These are phyloP conservation scores for Empis stercorea DNA, from an alignment of 2,888 invertebrate species.

Conservation along the genomic window DNA sequence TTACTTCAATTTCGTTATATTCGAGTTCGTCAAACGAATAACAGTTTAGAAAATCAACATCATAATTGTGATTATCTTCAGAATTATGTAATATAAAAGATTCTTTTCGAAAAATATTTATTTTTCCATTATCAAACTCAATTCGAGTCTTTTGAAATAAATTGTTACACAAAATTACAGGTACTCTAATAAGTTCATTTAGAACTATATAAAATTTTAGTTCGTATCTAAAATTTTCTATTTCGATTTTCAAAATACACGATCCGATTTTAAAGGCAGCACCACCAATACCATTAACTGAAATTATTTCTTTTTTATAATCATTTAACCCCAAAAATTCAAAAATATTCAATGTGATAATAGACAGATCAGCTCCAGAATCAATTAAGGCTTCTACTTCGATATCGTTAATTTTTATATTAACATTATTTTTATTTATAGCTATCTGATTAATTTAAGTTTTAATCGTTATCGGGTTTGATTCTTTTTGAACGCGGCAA, in stretches of 20 bases:
- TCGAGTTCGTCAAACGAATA: conserved; percentile 3
- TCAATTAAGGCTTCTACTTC: conserved; percentile 1
- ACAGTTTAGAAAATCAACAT: conserved; percentile 1
- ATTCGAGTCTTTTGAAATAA: not conserved
- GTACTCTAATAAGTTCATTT: conserved; percentile 3
- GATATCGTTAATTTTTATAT: conserved; percentile 1
- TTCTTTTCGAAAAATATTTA: not conserved
- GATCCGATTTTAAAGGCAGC: not conserved
- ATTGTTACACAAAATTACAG: conserved; percentile 3
- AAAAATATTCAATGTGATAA: conserved; percentile 4
- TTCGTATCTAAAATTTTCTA: not conserved
- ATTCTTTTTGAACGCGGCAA: not conserved
- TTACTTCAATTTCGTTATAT: conserved; percentile 1
- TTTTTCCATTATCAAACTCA: not conserved
- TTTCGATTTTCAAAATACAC: not conserved
- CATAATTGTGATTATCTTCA: not conserved
- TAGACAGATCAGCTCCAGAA: conserved; percentile 7
- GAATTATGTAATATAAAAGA: not conserved
- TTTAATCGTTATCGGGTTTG: not conserved
- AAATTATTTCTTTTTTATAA: not conserved
- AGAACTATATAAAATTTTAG: conserved; percentile 4
- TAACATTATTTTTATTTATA: not conserved
- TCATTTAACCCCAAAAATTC: not conserved
- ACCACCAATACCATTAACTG: conserved; percentile 1
- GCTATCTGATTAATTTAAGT: not conserved